phyloP scores from a whole-genome alignment of 2,888 invertebrate species.

The Lochmaea crataegi region DNA sequence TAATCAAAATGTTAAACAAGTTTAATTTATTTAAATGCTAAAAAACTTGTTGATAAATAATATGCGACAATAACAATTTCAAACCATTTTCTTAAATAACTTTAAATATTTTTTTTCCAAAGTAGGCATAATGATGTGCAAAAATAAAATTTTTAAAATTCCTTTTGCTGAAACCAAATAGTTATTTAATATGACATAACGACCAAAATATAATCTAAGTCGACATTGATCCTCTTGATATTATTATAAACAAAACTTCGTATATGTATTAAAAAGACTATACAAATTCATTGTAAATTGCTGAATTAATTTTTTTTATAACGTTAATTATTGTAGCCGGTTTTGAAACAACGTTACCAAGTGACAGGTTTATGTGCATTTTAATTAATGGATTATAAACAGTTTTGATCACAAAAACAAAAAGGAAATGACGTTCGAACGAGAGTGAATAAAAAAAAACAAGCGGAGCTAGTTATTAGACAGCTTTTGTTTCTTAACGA shows the following conservation, averaged over 20 bases:
- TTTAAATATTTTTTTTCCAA: too few relatives aligned
- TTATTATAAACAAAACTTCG: not conserved
- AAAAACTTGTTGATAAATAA: too few relatives aligned
- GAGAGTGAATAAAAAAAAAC: not conserved
- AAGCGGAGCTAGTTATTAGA: not conserved
- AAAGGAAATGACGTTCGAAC: not conserved
- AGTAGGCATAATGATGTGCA: too few relatives aligned
- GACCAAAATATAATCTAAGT: too few relatives aligned
- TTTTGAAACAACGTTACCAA: not conserved
- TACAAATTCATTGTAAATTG: not conserved
- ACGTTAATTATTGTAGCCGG: not conserved
- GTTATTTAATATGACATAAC: too few relatives aligned
- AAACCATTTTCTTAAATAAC: too few relatives aligned
- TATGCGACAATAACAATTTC: too few relatives aligned
- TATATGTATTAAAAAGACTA: not conserved
- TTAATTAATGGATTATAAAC: not conserved
- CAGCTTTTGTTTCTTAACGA: not conserved
- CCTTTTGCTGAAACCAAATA: too few relatives aligned
- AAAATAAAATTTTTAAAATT: too few relatives aligned
- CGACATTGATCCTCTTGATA: too few relatives aligned
- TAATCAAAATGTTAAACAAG: too few relatives aligned
- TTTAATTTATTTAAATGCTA: too few relatives aligned
- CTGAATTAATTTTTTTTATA: not conserved
- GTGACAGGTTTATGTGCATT: not conserved
- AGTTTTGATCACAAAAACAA: not conserved